phyloP scores from a whole-genome alignment of 1,140 invertebrate species.

The Drosophila serrata region DNA sequence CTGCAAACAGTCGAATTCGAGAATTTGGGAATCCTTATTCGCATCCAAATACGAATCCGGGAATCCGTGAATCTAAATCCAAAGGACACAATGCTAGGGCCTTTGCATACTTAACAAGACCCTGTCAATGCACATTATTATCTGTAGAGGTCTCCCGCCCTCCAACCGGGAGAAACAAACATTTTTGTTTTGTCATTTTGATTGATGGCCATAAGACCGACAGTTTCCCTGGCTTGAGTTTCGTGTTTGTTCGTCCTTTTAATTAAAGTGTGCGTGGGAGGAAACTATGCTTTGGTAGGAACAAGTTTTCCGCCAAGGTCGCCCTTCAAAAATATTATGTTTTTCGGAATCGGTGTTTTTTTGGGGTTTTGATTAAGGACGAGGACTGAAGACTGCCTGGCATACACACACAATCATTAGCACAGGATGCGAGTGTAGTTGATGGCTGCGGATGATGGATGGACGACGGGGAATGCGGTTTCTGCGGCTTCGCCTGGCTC shows the following conservation, averaged over 20 bases:
- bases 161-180: constrained; percentile 51
- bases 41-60: neutral
- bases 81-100: constrained; percentile 29
- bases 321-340: constrained; percentile 36
- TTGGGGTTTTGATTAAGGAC: constrained; percentile 43
- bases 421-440: constrained; percentile 46
- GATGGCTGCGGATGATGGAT: constrained; percentile 23
- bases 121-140: constrained; percentile 69
- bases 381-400: constrained; percentile 33
- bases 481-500: neutral
- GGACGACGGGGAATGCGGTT: constrained; percentile 42
- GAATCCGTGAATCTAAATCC: too few species aligned
- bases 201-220: constrained; percentile 80
- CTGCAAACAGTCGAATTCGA: constrained; percentile 50
- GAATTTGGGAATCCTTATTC: neutral
- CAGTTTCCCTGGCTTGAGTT: constrained; percentile 37
- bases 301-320: constrained; percentile 36
- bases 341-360: constrained; percentile 32
- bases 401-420: constrained; percentile 78
- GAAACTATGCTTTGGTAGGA: constrained; percentile 45
- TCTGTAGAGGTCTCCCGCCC: constrained; percentile 12
- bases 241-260: constrained; percentile 64
- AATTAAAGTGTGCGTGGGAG: constrained; percentile 66
- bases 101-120: constrained; percentile 57
- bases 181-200: constrained; percentile 82